Evolutionary conservation across 2,113 vertebrate genomes (phyloP), one percentile per base, ranked within the genome.

Genomic region (Xyrauchen texanus): DNA sequence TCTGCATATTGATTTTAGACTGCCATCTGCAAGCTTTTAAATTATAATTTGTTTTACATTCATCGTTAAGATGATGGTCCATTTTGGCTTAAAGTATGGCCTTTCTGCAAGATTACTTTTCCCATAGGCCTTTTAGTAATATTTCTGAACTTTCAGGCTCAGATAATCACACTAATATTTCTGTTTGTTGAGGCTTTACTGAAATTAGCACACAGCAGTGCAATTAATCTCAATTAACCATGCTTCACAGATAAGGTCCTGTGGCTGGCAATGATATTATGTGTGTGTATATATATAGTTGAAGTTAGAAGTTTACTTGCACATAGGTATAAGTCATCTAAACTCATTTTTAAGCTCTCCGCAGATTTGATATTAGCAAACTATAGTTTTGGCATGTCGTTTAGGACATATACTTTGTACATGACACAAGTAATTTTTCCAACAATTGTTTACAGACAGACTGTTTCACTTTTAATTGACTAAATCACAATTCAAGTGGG

Each of bases 1-100:
- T 60, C 70, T 47, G 53, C 53, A 73, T 73, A 73, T 6, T 60
- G 55, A 61, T 73, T 72, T 47, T 47, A 16, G 4, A n/a, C 12
- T 69, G 13, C 57, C 55, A 57, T 57, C 13, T 60, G 8, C 8
- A 57, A 6, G 34, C 16, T 61, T 61, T 7, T 16, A 7, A 58
- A 58, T 60, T 53, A 11, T 52, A 21, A 21, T 34, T 0, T 16
- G 15, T 67, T 68, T 6, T 51, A 34, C 12, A 52, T 52, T 52
- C 67, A 34, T 34, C 3, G 21, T 1, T 34, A 42, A 70, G 12
- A 11, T 57, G 7, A 55, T 3, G 7, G 11, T 11, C 6, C 6
- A 42, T 70, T 70, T 70, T 70, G 21, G 21, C 21, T 34, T 34
- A 34, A 34, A 34, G 55, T 4, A 57, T 55, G 68, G 57, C 68